Percentiles rank a stretch among this genome's conserved stretches.
Conservation (phyloP, 1,140 invertebrate genomes). For the Drosophila albomicans region DNA sequence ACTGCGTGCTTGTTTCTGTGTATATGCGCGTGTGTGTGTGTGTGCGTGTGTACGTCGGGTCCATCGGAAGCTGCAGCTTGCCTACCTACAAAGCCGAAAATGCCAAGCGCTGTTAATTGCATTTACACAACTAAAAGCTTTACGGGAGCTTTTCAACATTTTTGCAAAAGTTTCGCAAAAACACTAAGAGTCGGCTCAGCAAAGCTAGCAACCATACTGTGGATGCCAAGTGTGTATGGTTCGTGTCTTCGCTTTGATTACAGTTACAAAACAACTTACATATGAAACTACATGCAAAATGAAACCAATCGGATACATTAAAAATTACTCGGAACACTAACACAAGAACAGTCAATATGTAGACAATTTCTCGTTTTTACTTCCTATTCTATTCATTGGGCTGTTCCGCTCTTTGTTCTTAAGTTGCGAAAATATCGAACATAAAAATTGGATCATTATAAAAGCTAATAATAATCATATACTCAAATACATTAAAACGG, state of each 20-base stretch:
- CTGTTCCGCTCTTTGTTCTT: too few species aligned
- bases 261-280: too few species aligned
- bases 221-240: slow-evolving; percentile 7
- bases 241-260: slow-evolving; percentile 7
- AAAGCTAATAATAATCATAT: too few species aligned
- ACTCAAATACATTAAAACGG: too few species aligned
- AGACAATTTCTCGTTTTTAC: too few species aligned
- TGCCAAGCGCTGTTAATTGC: slow-evolving; percentile 32
- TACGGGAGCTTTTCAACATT: not conserved
- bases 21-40: slow-evolving; percentile 1
- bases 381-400: too few species aligned
- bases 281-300: too few species aligned
- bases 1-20: slow-evolving; percentile 4
- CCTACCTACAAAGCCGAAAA: slow-evolving; percentile 7
- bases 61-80: slow-evolving; percentile 41
- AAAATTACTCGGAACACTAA: too few species aligned
- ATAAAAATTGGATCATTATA: too few species aligned
- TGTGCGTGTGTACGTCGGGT: not conserved
- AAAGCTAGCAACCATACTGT: not conserved
- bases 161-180: slow-evolving; percentile 8
- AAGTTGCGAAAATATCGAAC: too few species aligned
- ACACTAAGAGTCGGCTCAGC: not conserved
- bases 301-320: not conserved
- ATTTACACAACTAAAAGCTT: slow-evolving; percentile 36
- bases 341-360: too few species aligned